Percentiles rank a stretch among this genome's conserved stretches.
phyloP scores from a whole-genome alignment of 2,888 invertebrate genomes.

The Hemaris fuciformis region DNA sequence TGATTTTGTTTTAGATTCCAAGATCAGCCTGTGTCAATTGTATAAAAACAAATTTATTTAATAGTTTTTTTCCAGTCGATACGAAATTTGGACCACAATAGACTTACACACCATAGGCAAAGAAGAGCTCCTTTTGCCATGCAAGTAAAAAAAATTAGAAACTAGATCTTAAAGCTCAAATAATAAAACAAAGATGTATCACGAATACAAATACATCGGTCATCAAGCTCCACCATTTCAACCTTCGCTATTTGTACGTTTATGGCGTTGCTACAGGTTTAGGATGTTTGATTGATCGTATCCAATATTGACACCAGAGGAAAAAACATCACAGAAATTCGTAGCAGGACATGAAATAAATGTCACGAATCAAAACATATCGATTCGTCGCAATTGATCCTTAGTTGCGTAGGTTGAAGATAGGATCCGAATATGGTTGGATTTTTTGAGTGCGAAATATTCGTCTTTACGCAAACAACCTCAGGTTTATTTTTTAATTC shows the following conservation, averaged over 20 bases:
- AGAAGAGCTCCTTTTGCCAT: too few relatives aligned
- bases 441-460: too few relatives aligned
- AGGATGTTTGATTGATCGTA: neutral
- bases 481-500: too few relatives aligned
- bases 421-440: neutral
- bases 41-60: too few relatives aligned
- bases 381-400: neutral
- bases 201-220: neutral
- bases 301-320: neutral
- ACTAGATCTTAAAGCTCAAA: neutral
- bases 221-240: neutral
- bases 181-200: neutral
- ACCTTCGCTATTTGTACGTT: neutral
- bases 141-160: neutral
- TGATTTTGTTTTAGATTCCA: too few relatives aligned
- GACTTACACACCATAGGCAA: too few relatives aligned
- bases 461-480: too few relatives aligned
- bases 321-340: neutral
- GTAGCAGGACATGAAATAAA: neutral
- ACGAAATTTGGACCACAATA: too few relatives aligned
- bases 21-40: too few relatives aligned
- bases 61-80: too few relatives aligned
- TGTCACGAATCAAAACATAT: conserved; percentile 8
- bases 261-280: neutral
- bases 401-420: neutral